Evolutionary conservation across 2,888 invertebrate genomes (phyloP), one percentile per base, ranked within the genome.

Genomic region (Drosophila ezoana): DNA sequence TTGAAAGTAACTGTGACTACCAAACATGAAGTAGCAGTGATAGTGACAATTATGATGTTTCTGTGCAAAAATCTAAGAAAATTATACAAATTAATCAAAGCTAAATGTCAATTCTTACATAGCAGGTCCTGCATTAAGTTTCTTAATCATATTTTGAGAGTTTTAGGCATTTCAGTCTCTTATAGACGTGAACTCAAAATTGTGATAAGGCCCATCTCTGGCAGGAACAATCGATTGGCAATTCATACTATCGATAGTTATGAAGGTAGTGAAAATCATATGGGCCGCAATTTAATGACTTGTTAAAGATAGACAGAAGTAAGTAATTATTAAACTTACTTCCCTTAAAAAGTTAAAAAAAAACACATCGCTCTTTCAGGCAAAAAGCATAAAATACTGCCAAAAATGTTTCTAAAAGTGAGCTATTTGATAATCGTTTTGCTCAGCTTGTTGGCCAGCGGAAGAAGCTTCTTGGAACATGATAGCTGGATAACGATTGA

Each of bases 401-500:
- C 18, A 10, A 58, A 45, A 44, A 76, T 76, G 75, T 44, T 41
- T 33, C 13, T 14, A 18, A 78, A 61, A 41, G 11, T 37, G 40
- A 47, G 18, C 6, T 78, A 9, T 28, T 9, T 53, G 37, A 8
- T 61, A 23, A 35, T 72, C 18, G 32, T 72, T 47, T 16, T 82
- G 33, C n/a, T 85, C 11, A 63, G 70, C 23, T 40, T 75, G 10
- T 16, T 78, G 13, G 41, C 70, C 9, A 41, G 47, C 28, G 70
- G 76, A 16, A 78, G 64, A 72, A 93, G 92, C 51, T 94, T 93
- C 80, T 90, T 96, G 71, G 96, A 96, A 87, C 95, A 95, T 85
- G 96, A 96, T 92, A 95, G 95, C 33, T 95, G 95, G 94, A 90
- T 96, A 18, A 94, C 94, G 69, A 94, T 96, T 76, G 94, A 95